Evolutionary conservation across 2,113 vertebrate genomes (phyloP).

Genomic region (Turnix velox): DNA sequence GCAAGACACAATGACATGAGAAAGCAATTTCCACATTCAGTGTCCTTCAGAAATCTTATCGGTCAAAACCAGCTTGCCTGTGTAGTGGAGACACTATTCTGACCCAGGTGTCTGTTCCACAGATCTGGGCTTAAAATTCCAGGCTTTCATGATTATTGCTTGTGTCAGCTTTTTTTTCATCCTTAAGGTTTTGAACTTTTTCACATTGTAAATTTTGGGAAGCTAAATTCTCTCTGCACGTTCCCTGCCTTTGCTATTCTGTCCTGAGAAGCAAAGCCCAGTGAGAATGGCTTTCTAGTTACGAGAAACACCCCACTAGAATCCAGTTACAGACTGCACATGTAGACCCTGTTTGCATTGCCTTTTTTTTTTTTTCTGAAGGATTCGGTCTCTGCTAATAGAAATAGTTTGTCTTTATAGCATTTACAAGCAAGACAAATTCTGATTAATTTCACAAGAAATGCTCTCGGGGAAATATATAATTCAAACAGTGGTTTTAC

Average conservation of each 20-base stretch:
- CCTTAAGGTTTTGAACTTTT: not conserved
- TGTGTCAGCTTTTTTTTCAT: not conserved
- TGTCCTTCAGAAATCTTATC: not conserved
- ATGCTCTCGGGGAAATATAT: not conserved
- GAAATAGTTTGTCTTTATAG: not conserved
- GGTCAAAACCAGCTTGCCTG: not conserved
- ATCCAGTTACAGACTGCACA: not conserved
- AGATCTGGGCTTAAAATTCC: not conserved
- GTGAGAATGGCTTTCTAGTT: not conserved
- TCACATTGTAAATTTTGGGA: not conserved
- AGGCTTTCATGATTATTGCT: not conserved
- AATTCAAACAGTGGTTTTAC: constrained; percentile 9
- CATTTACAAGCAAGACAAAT: not conserved
- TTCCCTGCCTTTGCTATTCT: not conserved
- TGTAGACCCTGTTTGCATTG: not conserved
- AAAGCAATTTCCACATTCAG: not conserved
- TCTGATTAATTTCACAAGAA: not conserved
- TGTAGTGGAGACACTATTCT: not conserved
- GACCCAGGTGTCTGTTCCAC: not conserved
- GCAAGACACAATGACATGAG: not conserved
- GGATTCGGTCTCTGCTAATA: not conserved
- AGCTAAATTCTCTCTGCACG: not conserved
- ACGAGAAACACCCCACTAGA: not conserved
- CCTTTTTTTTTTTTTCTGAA: not conserved
- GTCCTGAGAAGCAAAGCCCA: not conserved